These are phyloP conservation scores for Lytechinus pictus DNA, from an alignment of 35 echinoderm and acorn worm species.

Conservation along the genomic window DNA sequence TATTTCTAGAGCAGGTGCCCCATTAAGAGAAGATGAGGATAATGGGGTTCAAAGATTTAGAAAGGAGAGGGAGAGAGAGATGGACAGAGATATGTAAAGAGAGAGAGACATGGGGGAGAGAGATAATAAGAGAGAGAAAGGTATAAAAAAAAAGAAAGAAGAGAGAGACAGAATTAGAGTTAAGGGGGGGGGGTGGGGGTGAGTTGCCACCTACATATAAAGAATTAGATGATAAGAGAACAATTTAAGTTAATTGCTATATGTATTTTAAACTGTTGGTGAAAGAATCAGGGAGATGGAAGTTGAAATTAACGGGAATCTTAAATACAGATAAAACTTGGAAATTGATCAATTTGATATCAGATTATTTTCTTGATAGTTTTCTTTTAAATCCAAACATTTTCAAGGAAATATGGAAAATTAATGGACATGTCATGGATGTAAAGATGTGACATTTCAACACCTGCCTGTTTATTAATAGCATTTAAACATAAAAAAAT, in stretches of 20 bases:
- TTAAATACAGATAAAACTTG: neutral
- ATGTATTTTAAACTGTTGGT: neutral
- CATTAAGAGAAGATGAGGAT: conserved; percentile 1
- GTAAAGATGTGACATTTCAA: no score
- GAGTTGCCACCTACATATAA: neutral
- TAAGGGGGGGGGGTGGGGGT: neutral
- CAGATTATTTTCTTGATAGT: no score
- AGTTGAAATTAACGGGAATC: neutral
- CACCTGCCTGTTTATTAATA: no score
- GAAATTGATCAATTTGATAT: no score
- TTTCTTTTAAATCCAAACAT: no score
- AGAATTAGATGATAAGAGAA: no score
- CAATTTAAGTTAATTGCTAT: no score
- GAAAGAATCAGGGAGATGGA: neutral
- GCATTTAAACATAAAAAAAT: no score
- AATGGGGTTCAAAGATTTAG: neutral
- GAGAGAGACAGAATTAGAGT: neutral
- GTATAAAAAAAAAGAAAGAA: neutral
- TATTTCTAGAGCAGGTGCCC: neutral
- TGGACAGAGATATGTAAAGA: neutral
- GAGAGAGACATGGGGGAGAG: neutral
- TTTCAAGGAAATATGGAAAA: no score
- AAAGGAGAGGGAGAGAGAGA: neutral
- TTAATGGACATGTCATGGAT: no score
- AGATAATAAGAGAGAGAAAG: neutral